Percentiles rank a stretch among this genome's conserved stretches.
Conservation (phyloP, 2,797 vertebrate species). For the Vireo griseus region DNA sequence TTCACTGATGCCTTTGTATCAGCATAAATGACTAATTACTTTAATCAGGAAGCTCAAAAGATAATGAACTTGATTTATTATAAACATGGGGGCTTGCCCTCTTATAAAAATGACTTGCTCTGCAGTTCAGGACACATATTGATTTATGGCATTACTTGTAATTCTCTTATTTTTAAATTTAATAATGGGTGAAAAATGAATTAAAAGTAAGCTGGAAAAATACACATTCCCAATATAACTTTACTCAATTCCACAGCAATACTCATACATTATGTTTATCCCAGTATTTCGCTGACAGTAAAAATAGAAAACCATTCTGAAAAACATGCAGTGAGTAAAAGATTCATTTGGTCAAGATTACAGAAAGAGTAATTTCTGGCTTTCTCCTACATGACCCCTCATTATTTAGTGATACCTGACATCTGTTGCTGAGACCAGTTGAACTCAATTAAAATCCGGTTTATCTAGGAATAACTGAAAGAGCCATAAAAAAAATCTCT, state of each 20-base stretch:
- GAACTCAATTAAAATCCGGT: not conserved
- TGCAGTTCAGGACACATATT: not conserved
- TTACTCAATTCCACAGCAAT: not conserved
- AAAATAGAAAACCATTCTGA: not conserved
- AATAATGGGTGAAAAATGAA: not conserved
- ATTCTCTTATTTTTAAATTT: not conserved
- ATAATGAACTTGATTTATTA: slow-evolving; percentile 41
- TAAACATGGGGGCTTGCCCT: not conserved
- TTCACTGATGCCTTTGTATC: not conserved
- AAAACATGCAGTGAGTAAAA: not conserved
- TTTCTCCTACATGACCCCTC: not conserved
- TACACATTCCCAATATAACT: not conserved
- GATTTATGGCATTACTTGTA: slow-evolving; percentile 7
- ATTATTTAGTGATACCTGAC: not conserved
- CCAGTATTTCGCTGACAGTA: not conserved
- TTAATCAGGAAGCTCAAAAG: slow-evolving; percentile 23
- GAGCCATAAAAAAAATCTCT: not conserved
- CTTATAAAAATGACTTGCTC: not conserved
- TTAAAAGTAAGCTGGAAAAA: slow-evolving; percentile 15
- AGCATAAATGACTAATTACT: slow-evolving; percentile 62
- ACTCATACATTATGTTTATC: not conserved
- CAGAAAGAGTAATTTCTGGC: not conserved
- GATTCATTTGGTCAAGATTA: not conserved
- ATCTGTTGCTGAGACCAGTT: not conserved
- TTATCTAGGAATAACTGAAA: not conserved